Base-by-base conservation (phyloP, 2,888 invertebrate species). In the Abscondita cerata region DNA sequence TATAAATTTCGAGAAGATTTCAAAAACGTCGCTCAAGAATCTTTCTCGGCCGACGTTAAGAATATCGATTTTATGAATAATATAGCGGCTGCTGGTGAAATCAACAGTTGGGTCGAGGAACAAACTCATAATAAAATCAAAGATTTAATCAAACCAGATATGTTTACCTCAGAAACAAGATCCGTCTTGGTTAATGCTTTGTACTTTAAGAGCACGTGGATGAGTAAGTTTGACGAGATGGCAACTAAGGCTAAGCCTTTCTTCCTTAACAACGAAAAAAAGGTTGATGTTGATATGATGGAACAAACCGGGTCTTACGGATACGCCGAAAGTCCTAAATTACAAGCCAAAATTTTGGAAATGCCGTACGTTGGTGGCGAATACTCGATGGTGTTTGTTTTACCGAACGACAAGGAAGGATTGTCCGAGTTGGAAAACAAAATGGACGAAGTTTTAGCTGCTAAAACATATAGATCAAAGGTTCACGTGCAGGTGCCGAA, bases 1-100 rank as follows among this genome's bases (percentile, higher is more conserved):
- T 83, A 86, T 50, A 74, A 81, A 11, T 69, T 92, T 1, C 81
- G 84, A 18, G 72, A 83, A 0, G 74, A 81, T 13, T 87, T 87
- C 65, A 82, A 85, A 67, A 78, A 82, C 5, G 78, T 87, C 40
- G 86, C 91, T 0, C 72, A 81, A 8, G 82, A 85, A 18, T 80
- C 85, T 38, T 93, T 91, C 74, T 79, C 83, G 51, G 85, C 90
- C 1, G 84, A 82, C 4, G 83, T 87, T 2, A 84, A 89, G 64
- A 71, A 70, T 55, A 53, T 79, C 1, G 69, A 78, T 56, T 76
- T 74, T 48, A 31, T 12, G 12, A 34, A 59, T n/a, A 50, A 25
- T 4, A 9, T 18, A 9, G 31, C 1, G 41, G 70, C 78, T 0
- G 73, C 77, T 0, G 20, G 57, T 1, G 59, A 31, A 1, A 80